Base-by-base conservation (phyloP, 2,113 vertebrate genomes). In the Opisthocomus hoazin region DNA sequence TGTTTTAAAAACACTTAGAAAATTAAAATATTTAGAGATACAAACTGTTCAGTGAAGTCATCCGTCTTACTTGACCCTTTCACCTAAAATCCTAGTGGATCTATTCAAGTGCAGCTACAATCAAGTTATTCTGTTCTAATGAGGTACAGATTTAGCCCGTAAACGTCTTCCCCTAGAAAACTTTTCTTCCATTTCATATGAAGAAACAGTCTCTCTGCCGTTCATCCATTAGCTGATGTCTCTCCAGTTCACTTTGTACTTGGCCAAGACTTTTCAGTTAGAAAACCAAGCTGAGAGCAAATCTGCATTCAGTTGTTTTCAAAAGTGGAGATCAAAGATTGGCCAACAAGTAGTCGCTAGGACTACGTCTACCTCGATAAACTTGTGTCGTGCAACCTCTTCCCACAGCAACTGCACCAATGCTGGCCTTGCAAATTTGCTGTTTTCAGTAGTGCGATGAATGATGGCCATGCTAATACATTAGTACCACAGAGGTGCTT, bases 361-460 rank as follows among this genome's bases (percentile, higher is more conserved):
- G 19, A 30, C 19, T 26, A 23, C 0, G 0, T 27, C 64, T 56
- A 8, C 12, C 64, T 16, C n/a, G 27, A 24, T 26, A 36, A 56
- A 20, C 5, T 11, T 2, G 9, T 22, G 17, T 9, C 21, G 36
- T 4, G 45, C 11, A 5, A 32, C 27, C 51, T 36, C 56, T 24
- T 53, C 60, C 56, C 11, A 1, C 54, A 41, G 90, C 1, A 1
- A 12, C 0, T 20, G 12, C 30, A 56, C n/a, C 37, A 30, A 14
- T 10, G 19, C 24, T 10, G 30, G 34, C 39, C 23, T 26, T 30
- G 29, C 21, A 41, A 16, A 27, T 10, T 2, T 39, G 43, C 50
- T 22, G 0, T 58, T 50, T 29, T 6, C 36, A 43, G 61, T 6
- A 54, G 79, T 36, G 37, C 0, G 0, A 5, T 12, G 43, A 36